A percentile compares a stretch with the other conserved stretches of the same genome.
Evolutionary conservation across 2,888 invertebrate genomes (phyloP).

Genomic region (Petrolisthes manimaculis): DNA sequence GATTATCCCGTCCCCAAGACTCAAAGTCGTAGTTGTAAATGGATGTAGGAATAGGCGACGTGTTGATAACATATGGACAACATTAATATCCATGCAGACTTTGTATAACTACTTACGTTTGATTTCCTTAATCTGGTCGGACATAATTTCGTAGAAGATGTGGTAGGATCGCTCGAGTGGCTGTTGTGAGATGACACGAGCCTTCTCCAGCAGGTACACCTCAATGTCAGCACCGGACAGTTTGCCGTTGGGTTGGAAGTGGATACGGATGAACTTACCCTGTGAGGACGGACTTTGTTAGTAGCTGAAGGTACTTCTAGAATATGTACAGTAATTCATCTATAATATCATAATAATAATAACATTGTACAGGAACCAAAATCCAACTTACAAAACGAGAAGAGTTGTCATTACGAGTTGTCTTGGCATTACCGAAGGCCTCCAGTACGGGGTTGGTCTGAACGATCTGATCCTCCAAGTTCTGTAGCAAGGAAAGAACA

Average conservation of each 20-base stretch:
- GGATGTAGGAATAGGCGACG: background rate
- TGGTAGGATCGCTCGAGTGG: conserved; percentile 93
- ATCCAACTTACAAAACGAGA: conserved; percentile 97
- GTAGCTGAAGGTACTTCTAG: background rate
- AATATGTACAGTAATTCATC: background rate
- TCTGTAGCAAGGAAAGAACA: conserved; percentile 71
- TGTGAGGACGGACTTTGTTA: conserved; percentile 69
- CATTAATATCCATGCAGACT: background rate
- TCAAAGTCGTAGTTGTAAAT: background rate
- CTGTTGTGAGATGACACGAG: conserved; percentile 99
- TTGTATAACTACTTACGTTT: conserved; percentile 76
- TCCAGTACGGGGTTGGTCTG: conserved; percentile 99
- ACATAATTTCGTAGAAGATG: conserved; percentile 85
- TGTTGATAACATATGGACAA: background rate
- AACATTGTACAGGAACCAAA: background rate
- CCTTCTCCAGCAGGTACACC: conserved; percentile 99
- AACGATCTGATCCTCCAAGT: conserved; percentile 99
- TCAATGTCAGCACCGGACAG: conserved; percentile 99
- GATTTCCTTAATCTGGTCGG: conserved; percentile 85
- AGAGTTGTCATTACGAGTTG: conserved; percentile 99
- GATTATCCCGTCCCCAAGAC: background rate
- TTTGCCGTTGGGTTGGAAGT: conserved; percentile 99
- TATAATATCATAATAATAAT: background rate
- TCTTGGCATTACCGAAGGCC: conserved; percentile 99
- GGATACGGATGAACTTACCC: conserved; percentile 99